Conservation (phyloP, 2,888 invertebrate species). For the Zootermopsis nevadensis region DNA sequence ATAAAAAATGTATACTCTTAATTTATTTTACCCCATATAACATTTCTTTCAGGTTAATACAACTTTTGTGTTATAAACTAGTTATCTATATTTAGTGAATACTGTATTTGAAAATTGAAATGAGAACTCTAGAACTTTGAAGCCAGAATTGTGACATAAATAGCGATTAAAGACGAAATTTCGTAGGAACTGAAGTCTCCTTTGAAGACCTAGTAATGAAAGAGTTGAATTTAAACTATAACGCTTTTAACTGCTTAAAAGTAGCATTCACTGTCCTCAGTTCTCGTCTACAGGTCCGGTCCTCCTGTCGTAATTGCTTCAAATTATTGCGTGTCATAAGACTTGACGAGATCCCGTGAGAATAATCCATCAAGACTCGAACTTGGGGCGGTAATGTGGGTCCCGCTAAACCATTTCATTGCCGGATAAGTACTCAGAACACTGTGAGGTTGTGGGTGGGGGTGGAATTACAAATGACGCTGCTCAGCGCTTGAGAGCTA, state of each 20-base stretch:
- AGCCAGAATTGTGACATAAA: too few relatives aligned
- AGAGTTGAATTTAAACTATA: background rate
- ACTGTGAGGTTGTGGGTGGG: background rate
- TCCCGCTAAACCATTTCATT: slow-evolving; percentile 1
- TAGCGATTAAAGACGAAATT: too few relatives aligned
- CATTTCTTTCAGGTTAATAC: too few relatives aligned
- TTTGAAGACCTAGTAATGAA: too few relatives aligned
- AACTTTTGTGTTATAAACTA: too few relatives aligned
- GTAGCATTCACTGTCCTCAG: background rate
- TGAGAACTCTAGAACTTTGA: too few relatives aligned
- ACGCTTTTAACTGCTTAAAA: background rate
- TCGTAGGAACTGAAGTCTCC: too few relatives aligned
- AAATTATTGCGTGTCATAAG: slow-evolving; percentile 1
- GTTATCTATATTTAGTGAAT: too few relatives aligned
- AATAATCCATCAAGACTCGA: slow-evolving; percentile 22
- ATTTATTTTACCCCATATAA: too few relatives aligned
- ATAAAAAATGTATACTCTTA: too few relatives aligned
- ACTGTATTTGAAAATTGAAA: too few relatives aligned
- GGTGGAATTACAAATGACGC: slow-evolving; percentile 7
- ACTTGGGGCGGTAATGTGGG: slow-evolving; percentile 5
- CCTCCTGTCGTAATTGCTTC: background rate
- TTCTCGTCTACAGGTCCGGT: background rate
- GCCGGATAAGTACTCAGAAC: background rate
- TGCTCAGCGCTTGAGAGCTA: background rate
- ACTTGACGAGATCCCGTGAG: slow-evolving; percentile 2